Percentiles rank a stretch among this genome's conserved stretches.
These are phyloP conservation scores for Drosophila tripunctata DNA, from an alignment of 2,888 invertebrate species.

Conservation along the genomic window DNA sequence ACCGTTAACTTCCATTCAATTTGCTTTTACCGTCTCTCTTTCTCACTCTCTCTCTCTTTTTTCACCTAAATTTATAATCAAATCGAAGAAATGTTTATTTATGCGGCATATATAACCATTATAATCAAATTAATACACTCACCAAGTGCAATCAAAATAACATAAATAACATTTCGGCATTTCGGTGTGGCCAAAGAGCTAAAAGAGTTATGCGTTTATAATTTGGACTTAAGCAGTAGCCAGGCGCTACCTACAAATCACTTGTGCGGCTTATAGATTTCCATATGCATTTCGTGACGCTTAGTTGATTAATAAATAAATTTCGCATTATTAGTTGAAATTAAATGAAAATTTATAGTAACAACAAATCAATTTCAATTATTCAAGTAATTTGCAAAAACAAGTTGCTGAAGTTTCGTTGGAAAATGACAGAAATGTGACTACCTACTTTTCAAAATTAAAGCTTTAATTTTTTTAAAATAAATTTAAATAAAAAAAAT, in stretches of 20 bases:
- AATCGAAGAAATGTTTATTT: constrained; percentile 55
- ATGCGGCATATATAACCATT: constrained; percentile 73
- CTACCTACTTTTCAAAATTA: too few species aligned
- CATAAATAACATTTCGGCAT: constrained; percentile 64
- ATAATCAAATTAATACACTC: constrained; percentile 79
- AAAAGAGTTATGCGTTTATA: constrained; percentile 68
- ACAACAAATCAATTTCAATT: neutral
- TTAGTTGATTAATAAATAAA: neutral
- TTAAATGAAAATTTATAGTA: neutral
- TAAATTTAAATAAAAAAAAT: too few species aligned
- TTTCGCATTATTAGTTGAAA: neutral
- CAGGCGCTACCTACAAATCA: constrained; percentile 35
- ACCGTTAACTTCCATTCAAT: constrained; percentile 13
- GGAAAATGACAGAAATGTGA: too few species aligned
- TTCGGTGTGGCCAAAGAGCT: constrained; percentile 11
- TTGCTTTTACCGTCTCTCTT: neutral
- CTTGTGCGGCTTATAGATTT: neutral
- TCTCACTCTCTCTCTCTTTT: neutral
- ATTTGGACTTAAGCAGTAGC: constrained; percentile 47
- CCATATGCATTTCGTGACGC: constrained; percentile 1
- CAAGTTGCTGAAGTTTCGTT: too few species aligned
- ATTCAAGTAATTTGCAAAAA: too few species aligned
- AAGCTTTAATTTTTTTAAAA: too few species aligned
- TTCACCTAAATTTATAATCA: constrained; percentile 29
- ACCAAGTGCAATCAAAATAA: constrained; percentile 72